Conservation (phyloP, 2,888 invertebrate species). For the Macroteleia sp. region DNA sequence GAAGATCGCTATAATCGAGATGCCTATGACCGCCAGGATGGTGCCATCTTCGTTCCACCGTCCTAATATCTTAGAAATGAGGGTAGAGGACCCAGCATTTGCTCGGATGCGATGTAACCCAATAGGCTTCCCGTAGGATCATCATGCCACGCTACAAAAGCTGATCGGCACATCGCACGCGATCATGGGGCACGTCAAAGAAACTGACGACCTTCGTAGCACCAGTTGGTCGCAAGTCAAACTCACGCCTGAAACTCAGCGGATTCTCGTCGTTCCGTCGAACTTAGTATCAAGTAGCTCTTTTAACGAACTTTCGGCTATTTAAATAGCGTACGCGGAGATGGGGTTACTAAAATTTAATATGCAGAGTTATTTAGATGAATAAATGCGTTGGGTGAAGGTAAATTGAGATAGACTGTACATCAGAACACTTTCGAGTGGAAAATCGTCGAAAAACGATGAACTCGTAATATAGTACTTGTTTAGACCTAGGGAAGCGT, state of each 20-base stretch:
- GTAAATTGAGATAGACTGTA: conserved; percentile 1
- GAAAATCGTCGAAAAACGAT: conserved; percentile 1
- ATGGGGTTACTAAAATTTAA: conserved; percentile 38
- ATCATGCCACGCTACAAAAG: conserved; percentile 82
- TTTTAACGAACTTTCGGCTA: conserved; percentile 37
- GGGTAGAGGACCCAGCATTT: conserved; percentile 49
- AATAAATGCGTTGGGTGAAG: too few species aligned
- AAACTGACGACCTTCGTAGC: conserved; percentile 80
- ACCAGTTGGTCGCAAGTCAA: conserved; percentile 72
- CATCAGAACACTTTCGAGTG: neutral
- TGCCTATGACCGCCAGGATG: conserved; percentile 55
- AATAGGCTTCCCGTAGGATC: conserved; percentile 81
- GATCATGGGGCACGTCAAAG: conserved; percentile 81
- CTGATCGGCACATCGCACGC: conserved; percentile 83
- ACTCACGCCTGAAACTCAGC: conserved; percentile 43
- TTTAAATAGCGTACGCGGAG: conserved; percentile 13
- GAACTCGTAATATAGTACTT: too few species aligned
- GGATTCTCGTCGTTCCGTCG: conserved; percentile 21
- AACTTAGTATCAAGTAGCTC: conserved; percentile 54
- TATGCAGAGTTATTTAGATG: conserved; percentile 18
- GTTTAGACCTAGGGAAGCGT: too few species aligned
- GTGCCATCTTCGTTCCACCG: conserved; percentile 23
- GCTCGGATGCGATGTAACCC: conserved; percentile 73
- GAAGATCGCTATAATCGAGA: conserved; percentile 75
- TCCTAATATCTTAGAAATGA: conserved; percentile 63